Percentiles rank a stretch among this genome's conserved stretches.
Evolutionary conservation across 2,797 vertebrate species (phyloP).

Genomic region (Coregonus suidteri): DNA sequence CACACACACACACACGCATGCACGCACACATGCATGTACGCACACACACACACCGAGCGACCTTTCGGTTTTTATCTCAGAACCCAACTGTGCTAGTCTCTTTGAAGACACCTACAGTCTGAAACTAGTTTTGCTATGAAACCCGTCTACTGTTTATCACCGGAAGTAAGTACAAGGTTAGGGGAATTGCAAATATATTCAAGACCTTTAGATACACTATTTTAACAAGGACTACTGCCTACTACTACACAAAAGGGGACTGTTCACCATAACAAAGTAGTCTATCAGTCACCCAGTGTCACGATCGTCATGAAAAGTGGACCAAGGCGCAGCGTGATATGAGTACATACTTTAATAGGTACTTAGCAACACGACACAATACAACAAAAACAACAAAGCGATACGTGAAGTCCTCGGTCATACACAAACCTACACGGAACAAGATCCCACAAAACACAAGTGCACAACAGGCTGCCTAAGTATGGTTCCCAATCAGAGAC

Average conservation of each 20-base stretch:
- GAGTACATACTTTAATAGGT: no score
- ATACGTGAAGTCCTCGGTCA: no score
- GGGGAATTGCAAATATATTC: background rate
- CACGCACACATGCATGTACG: background rate
- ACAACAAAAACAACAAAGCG: no score
- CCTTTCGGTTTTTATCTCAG: slow-evolving; percentile 53
- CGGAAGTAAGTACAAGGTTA: slow-evolving; percentile 43
- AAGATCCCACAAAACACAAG: no score
- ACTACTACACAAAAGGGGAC: background rate
- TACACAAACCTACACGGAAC: no score
- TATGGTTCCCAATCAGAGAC: no score
- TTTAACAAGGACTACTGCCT: background rate
- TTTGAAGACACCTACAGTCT: slow-evolving; percentile 49
- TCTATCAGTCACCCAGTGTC: background rate
- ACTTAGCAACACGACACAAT: no score
- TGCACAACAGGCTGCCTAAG: no score
- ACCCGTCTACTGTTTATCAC: slow-evolving; percentile 47
- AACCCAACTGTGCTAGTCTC: slow-evolving; percentile 47
- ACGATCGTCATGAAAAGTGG: no score
- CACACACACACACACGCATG: no score
- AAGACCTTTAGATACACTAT: background rate
- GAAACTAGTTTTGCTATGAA: slow-evolving; percentile 32
- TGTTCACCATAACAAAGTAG: background rate
- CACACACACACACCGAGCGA: slow-evolving; percentile 31
- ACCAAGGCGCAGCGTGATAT: no score